Conservation (phyloP, 2,113 vertebrate species). For the Alexandromys fortis region DNA sequence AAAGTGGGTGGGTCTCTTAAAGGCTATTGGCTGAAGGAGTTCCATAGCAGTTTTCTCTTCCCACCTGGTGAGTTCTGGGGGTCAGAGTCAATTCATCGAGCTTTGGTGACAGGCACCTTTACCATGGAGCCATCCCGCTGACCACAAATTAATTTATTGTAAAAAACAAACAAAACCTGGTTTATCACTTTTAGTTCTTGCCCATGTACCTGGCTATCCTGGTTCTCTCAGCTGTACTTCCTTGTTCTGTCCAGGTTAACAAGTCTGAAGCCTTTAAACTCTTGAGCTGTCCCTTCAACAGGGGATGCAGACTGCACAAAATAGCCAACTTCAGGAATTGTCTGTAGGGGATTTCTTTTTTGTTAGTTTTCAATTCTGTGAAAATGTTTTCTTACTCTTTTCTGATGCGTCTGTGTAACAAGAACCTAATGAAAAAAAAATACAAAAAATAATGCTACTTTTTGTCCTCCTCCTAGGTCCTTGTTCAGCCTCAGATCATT, state of each 20-base stretch:
- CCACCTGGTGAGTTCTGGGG: background rate
- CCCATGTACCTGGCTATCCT: background rate
- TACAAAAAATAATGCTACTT: background rate
- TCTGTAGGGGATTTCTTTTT: background rate
- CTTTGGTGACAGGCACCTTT: background rate
- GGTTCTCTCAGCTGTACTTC: background rate
- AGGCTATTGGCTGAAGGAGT: too few species aligned
- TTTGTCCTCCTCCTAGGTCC: slow-evolving; percentile 86
- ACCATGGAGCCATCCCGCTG: background rate
- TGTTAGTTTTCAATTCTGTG: background rate
- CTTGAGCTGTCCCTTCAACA: background rate
- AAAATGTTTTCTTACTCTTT: slow-evolving; percentile 18
- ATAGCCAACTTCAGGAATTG: background rate
- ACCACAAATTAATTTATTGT: background rate
- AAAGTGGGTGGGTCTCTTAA: too few species aligned
- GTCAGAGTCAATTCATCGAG: background rate
- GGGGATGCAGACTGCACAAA: background rate
- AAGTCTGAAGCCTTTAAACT: background rate
- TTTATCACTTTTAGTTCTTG: slow-evolving; percentile 36
- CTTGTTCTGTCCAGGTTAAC: background rate
- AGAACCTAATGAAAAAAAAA: slow-evolving; percentile 1
- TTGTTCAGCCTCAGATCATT: slow-evolving; percentile 98
- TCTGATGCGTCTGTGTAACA: background rate
- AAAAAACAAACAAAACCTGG: background rate
- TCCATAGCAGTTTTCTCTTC: background rate